A percentile compares a stretch with the other conserved stretches of the same genome.
Conservation (phyloP, 2,113 vertebrate genomes). For the Phrynocephalus versicolor region DNA sequence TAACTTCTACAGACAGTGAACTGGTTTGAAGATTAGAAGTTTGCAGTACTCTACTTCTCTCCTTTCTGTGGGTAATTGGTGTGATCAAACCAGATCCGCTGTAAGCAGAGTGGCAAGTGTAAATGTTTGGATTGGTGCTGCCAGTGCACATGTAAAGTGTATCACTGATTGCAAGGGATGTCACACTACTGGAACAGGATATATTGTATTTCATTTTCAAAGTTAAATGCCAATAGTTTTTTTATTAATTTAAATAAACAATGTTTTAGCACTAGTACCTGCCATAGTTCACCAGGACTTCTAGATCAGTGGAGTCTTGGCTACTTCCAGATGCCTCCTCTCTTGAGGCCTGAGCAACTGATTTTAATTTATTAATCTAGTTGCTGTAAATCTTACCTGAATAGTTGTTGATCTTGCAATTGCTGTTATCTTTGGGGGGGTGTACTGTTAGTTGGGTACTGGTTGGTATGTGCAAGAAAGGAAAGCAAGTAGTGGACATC, state of each 20-base stretch:
- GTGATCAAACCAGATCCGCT: not conserved
- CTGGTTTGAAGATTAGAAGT: conserved; percentile 7
- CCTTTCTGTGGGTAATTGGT: not conserved
- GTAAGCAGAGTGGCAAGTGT: not conserved
- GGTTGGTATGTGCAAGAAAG: too few species aligned
- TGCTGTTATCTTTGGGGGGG: not conserved
- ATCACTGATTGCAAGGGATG: not conserved
- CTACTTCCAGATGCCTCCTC: not conserved
- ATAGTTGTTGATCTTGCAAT: not conserved
- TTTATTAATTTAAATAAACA: not conserved
- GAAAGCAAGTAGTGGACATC: too few species aligned
- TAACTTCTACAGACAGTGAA: conserved; percentile 51
- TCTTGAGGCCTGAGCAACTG: not conserved
- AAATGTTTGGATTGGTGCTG: too few species aligned
- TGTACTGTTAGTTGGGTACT: too few species aligned
- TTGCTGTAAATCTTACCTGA: too few species aligned
- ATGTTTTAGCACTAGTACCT: not conserved
- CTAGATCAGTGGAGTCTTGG: not conserved
- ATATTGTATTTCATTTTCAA: not conserved
- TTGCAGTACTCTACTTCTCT: not conserved
- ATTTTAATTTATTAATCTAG: not conserved
- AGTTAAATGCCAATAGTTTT: not conserved
- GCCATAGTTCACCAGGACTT: not conserved
- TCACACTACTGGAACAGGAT: not conserved
- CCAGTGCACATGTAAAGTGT: not conserved